Evolutionary conservation across 2,888 invertebrate species (phyloP).

Genomic region (Sepiola atlantica): DNA sequence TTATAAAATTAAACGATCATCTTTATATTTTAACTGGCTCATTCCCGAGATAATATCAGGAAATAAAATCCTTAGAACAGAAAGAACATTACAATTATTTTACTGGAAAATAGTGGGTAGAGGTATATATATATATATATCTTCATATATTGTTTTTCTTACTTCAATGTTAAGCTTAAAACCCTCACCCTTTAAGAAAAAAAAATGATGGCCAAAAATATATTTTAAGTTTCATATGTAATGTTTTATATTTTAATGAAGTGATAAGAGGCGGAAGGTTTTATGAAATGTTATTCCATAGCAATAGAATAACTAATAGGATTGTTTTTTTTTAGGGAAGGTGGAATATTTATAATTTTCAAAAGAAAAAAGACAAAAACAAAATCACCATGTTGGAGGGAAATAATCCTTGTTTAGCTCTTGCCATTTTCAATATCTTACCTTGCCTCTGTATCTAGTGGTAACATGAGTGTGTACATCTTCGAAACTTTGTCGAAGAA

Average conservation of each 20-base stretch:
- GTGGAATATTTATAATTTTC: not conserved
- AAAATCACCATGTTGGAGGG: not conserved
- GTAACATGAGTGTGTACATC: not conserved
- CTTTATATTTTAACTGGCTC: not conserved
- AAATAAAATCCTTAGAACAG: not conserved
- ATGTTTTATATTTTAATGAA: not conserved
- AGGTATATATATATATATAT: not conserved
- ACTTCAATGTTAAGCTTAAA: slow-evolving; percentile 19
- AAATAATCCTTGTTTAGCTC: not conserved
- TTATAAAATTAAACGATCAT: not conserved
- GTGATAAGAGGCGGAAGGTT: not conserved
- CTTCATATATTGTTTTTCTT: too few species aligned
- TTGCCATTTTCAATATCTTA: not conserved
- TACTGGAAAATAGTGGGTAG: not conserved
- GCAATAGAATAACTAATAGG: not conserved
- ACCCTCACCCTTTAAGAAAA: not conserved
- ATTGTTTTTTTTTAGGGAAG: not conserved
- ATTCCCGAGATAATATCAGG: not conserved
- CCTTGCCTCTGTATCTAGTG: not conserved
- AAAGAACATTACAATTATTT: not conserved
- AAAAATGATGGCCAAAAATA: slow-evolving; percentile 32
- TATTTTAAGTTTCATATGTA: slow-evolving; percentile 32
- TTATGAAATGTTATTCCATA: not conserved
- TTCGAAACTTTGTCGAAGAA: not conserved
- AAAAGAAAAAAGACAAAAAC: too few species aligned